A percentile compares a stretch with the other conserved stretches of the same genome.
Conservation (phyloP, 2,797 vertebrate species). For the Mastacembelus armatus region DNA sequence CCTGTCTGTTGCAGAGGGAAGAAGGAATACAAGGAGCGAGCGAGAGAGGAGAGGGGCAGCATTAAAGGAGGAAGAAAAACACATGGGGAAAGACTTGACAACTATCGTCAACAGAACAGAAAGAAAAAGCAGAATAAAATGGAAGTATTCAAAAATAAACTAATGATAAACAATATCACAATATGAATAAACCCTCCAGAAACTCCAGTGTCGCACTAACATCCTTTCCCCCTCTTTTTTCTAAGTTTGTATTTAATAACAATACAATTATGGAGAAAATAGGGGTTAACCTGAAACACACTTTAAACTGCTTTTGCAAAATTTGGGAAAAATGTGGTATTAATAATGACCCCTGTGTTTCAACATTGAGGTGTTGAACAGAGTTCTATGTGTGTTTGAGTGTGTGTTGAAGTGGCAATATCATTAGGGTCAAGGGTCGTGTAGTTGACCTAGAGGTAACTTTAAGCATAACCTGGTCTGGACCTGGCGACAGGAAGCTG, state of each 20-base stretch:
- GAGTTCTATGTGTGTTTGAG: not conserved
- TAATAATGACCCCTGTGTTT: not conserved
- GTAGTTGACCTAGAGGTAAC: slow-evolving; percentile 64
- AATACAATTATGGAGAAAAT: not conserved
- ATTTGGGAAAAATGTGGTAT: not conserved
- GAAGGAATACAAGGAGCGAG: not conserved
- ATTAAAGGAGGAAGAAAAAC: slow-evolving; percentile 2
- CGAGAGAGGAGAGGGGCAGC: not conserved
- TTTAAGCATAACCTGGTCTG: slow-evolving; percentile 61
- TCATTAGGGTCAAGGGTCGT: slow-evolving; percentile 48
- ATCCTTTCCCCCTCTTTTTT: not conserved
- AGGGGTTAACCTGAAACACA: not conserved
- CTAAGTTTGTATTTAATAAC: not conserved
- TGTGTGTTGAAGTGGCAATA: slow-evolving; percentile 5
- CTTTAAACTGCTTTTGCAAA: not conserved
- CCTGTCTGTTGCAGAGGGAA: slow-evolving; percentile 21
- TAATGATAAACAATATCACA: not conserved
- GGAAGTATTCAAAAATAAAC: not conserved
- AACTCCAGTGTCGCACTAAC: too few relatives aligned
- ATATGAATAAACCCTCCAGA: not conserved
- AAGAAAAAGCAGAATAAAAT: not conserved
- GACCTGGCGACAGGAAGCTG: slow-evolving; percentile 75
- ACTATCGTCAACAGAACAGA: not conserved
- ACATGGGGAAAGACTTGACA: not conserved
- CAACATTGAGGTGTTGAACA: not conserved